Conservation (phyloP, 2,113 vertebrate genomes). For the Edolisoma coerulescens region DNA sequence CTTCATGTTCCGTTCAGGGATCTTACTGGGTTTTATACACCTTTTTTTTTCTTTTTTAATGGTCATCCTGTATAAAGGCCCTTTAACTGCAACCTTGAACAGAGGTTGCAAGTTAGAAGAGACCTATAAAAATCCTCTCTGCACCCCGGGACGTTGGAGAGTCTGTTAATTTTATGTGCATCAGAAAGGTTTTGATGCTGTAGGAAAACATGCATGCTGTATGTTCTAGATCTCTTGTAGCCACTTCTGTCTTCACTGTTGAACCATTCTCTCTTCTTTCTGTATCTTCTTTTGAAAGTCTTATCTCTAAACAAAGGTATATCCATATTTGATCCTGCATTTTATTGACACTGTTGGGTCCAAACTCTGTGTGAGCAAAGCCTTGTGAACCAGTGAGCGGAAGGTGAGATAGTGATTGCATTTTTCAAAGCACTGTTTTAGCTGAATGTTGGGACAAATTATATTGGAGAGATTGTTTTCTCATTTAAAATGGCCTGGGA, state of each 20-base stretch:
- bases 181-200: neutral
- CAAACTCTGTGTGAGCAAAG: neutral
- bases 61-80: neutral
- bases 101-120: neutral
- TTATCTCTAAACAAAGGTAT: neutral
- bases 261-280: neutral
- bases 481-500: conserved; percentile 50
- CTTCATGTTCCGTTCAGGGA: conserved; percentile 1
- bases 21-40: neutral
- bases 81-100: neutral
- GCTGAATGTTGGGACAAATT: neutral
- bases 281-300: neutral
- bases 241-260: neutral
- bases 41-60: neutral
- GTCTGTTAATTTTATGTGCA: neutral
- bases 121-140: neutral
- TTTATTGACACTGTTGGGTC: conserved; percentile 38
- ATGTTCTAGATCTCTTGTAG: neutral
- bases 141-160: neutral
- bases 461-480: conserved; percentile 9
- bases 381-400: conserved; percentile 21
- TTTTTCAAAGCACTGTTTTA: conserved; percentile 15
- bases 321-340: neutral
- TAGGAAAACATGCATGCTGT: neutral
- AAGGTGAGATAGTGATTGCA: conserved; percentile 8